A percentile compares a stretch with the other conserved stretches of the same genome.
Evolutionary conservation across 2,113 vertebrate genomes (phyloP).

Genomic region (Xyliphius kryptos): DNA sequence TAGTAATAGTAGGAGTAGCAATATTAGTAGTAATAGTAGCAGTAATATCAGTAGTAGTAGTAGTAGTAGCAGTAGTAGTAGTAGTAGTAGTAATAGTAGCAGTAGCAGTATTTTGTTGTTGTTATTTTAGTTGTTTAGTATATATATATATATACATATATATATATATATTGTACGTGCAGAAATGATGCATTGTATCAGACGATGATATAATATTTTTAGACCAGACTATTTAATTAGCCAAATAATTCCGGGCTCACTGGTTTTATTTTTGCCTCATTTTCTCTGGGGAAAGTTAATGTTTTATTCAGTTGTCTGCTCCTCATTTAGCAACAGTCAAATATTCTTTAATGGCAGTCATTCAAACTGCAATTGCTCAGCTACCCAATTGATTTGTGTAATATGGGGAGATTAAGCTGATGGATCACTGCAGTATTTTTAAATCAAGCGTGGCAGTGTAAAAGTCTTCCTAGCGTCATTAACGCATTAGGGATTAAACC

Average conservation of each 20-base stretch:
- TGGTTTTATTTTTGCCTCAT: background rate
- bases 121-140: too few relatives aligned
- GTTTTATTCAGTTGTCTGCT: constrained; percentile 12
- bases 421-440: too few relatives aligned
- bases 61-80: too few relatives aligned
- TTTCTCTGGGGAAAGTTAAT: constrained; percentile 5
- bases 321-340: constrained; percentile 22
- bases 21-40: too few relatives aligned
- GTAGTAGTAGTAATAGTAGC: too few relatives aligned
- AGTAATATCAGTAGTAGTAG: too few relatives aligned
- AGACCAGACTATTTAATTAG: background rate
- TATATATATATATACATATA: background rate
- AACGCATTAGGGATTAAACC: too few relatives aligned
- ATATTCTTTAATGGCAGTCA: too few relatives aligned
- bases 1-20: too few relatives aligned
- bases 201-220: background rate
- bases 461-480: too few relatives aligned
- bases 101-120: background rate
- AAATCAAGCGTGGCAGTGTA: too few relatives aligned
- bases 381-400: constrained; percentile 20
- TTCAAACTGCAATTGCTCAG: constrained; percentile 8
- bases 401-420: constrained; percentile 11
- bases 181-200: background rate
- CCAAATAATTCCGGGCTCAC: background rate
- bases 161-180: too few relatives aligned